A percentile compares a stretch with the other conserved stretches of the same genome.
These are phyloP conservation scores for Eulacestoma nigropectus DNA, from an alignment of 2,113 vertebrate species.

Conservation along the genomic window DNA sequence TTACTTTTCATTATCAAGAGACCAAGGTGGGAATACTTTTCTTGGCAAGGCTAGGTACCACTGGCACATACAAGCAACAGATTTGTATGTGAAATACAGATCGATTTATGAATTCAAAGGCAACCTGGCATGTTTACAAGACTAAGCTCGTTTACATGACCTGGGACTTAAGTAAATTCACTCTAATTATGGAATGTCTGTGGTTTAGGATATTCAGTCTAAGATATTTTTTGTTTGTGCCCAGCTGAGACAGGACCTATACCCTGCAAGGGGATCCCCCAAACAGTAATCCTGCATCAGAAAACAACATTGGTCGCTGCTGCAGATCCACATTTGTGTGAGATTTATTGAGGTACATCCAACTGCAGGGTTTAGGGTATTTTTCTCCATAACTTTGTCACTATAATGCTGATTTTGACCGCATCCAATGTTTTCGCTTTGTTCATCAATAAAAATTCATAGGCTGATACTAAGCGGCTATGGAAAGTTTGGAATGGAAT, in stretches of 20 bases:
- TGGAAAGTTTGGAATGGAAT: not conserved
- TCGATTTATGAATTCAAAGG: not conserved
- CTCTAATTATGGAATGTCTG: not conserved
- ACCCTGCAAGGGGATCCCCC: not conserved
- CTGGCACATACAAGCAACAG: not conserved
- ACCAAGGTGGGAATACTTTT: not conserved
- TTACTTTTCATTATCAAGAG: not conserved
- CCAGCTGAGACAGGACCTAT: not conserved
- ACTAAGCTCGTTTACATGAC: not conserved
- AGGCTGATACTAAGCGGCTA: not conserved
- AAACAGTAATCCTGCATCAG: not conserved
- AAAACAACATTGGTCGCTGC: not conserved
- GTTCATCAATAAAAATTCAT: not conserved
- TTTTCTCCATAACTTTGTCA: not conserved
- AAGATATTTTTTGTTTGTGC: not conserved
- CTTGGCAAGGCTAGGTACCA: not conserved
- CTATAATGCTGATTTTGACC: not conserved
- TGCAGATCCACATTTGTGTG: not conserved
- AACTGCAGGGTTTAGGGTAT: not conserved
- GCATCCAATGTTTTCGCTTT: not conserved
- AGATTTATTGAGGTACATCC: not conserved
- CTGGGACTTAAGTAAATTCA: not conserved
- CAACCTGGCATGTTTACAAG: not conserved
- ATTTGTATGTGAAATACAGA: not conserved
- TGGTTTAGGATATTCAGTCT: not conserved